Percentiles rank a stretch among this genome's conserved stretches.
Conservation (phyloP, 2,888 invertebrate species). For the Barypeithes pellucidus region DNA sequence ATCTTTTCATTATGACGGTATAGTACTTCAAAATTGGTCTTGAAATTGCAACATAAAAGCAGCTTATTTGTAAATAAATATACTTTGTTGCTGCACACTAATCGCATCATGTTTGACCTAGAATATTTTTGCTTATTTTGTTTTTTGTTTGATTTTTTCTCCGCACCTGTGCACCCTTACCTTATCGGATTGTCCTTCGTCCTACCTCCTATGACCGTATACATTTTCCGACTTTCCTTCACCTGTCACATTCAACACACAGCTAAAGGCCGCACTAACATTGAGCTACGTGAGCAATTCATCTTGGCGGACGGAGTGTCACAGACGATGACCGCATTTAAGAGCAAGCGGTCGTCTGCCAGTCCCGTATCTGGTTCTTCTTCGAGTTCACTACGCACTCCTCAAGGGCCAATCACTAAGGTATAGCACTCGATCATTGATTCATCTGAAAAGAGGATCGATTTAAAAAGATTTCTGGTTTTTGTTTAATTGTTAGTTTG, state of each 20-base stretch:
- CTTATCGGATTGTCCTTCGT: constrained; percentile 34
- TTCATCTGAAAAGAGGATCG: constrained; percentile 8
- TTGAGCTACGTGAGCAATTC: constrained; percentile 99
- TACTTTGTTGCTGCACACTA: constrained; percentile 42
- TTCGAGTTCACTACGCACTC: constrained; percentile 75
- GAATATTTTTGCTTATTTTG: constrained; percentile 63
- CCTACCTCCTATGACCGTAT: constrained; percentile 39
- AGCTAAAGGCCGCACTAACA: constrained; percentile 99
- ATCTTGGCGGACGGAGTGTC: constrained; percentile 98
- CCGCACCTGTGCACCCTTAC: constrained; percentile 45
- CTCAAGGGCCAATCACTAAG: constrained; percentile 96
- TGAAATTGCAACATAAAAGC: not conserved
- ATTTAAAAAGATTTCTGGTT: constrained; percentile 25
- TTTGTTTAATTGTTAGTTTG: not conserved
- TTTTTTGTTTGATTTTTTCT: constrained; percentile 61
- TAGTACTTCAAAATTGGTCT: too few relatives aligned
- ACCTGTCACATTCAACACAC: constrained; percentile 58
- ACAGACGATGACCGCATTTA: constrained; percentile 99
- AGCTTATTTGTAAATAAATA: constrained; percentile 10
- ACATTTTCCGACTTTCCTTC: constrained; percentile 27
- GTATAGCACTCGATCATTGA: constrained; percentile 72
- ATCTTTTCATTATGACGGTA: too few relatives aligned
- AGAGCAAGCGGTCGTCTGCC: constrained; percentile 91
- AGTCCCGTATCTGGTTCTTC: constrained; percentile 75
- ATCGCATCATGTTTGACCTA: constrained; percentile 36